These are phyloP conservation scores for Galleria mellonella DNA, from an alignment of 1,140 invertebrate species.

Conservation along the genomic window DNA sequence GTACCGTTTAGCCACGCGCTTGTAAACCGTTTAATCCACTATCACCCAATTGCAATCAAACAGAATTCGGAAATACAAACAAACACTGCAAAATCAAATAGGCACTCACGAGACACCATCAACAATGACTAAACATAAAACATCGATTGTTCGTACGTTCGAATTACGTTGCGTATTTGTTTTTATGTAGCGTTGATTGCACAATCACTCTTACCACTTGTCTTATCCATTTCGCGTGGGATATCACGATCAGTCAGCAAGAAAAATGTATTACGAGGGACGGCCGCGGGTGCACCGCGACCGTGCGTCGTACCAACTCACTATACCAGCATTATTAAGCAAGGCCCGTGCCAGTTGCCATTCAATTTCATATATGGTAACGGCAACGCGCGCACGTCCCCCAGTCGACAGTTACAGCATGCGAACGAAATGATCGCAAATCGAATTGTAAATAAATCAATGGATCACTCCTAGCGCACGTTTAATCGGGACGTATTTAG, in stretches of 20 bases:
- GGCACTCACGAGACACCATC: too few relatives aligned
- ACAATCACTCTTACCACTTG: constrained; percentile 4
- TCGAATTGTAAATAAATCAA: constrained; percentile 30
- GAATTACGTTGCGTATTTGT: too few relatives aligned
- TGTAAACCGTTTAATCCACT: too few relatives aligned
- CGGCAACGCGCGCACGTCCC: constrained; percentile 48
- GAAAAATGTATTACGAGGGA: not conserved
- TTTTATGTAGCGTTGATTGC: too few relatives aligned
- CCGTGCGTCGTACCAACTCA: constrained; percentile 26
- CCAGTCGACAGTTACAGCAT: constrained; percentile 41
- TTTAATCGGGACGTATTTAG: not conserved
- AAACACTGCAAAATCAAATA: too few relatives aligned
- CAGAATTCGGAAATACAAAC: too few relatives aligned
- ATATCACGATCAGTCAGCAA: constrained; percentile 5
- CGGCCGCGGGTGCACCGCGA: constrained; percentile 9
- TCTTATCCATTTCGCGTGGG: constrained; percentile 7
- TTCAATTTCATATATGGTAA: constrained; percentile 70
- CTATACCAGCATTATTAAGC: constrained; percentile 56
- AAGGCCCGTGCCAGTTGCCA: constrained; percentile 55
- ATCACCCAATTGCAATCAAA: too few relatives aligned
- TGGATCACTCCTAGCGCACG: constrained; percentile 3
- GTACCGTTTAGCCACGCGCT: too few relatives aligned
- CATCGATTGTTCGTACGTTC: too few relatives aligned
- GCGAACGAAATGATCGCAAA: constrained; percentile 36
- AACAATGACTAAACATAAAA: too few relatives aligned